Percentiles rank a stretch among this genome's conserved stretches.
Conservation (phyloP, 2,797 vertebrate genomes). For the Falco novaeseelandiae region DNA sequence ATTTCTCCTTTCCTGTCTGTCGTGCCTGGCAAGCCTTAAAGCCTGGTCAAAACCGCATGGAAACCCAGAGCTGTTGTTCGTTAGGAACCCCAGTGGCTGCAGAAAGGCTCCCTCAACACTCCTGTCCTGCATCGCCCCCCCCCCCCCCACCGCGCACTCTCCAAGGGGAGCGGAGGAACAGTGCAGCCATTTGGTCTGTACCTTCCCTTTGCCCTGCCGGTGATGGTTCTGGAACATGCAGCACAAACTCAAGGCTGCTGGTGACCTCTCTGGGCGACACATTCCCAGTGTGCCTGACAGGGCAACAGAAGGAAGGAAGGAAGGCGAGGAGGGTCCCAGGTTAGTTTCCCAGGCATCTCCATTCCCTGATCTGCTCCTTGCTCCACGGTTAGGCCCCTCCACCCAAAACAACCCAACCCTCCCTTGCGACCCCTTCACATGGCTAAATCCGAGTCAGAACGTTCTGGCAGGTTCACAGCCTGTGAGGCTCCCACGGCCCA, state of each 20-base stretch:
- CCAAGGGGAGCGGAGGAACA: background rate
- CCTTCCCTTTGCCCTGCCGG: background rate
- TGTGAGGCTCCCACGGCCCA: background rate
- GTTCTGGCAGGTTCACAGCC: background rate
- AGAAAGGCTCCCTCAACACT: background rate
- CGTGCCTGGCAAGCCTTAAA: background rate
- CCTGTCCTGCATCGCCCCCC: background rate
- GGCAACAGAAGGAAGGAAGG: background rate
- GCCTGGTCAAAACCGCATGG: background rate
- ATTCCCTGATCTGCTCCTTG: background rate
- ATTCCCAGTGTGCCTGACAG: background rate
- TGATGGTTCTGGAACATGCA: background rate
- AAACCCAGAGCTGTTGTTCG: background rate
- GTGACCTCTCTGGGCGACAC: background rate
- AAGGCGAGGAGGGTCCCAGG: background rate
- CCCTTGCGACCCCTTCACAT: background rate
- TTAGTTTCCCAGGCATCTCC: background rate
- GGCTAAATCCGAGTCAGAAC: background rate
- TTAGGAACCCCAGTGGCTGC: background rate
- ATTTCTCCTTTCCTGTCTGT: background rate
- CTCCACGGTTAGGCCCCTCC: background rate
- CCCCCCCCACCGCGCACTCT: background rate
- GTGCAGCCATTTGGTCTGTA: background rate
- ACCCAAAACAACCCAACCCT: background rate
- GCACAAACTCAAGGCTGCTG: background rate